Base-by-base conservation (phyloP, 2,888 invertebrate genomes). In the Trissolcus japonicus region DNA sequence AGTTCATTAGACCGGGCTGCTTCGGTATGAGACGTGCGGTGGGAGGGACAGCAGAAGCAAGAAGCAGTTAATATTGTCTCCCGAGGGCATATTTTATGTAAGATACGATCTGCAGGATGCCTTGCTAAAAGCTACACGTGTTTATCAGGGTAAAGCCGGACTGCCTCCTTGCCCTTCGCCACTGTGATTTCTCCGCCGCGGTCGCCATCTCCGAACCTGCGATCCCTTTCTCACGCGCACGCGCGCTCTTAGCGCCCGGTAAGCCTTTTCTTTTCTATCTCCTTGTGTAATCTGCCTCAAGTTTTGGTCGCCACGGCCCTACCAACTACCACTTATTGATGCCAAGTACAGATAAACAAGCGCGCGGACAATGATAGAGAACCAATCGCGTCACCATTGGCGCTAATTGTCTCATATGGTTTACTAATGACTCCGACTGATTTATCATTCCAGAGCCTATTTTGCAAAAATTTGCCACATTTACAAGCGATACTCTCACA, bases 121-220 rank as follows among this genome's bases (percentile, higher is more conserved):
- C 87, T 86, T 80, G 88, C 88, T 88, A 88, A 88, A 88, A 88
- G 88, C 87, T 88, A 88, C 88, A 88, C 88, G 85, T 88, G 88
- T 88, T 88, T 88, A 88, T 88, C 88, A 86, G 86, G 83, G 82
- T 82, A 85, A 83, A 83, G 80, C 82, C 81, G 80, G 76, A 66
- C 63, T 62, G 57, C 51, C 67, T 71, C 63, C 69, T 69, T 69
- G 72, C 76, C 80, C 82, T 81, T 81, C 82, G 82, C 79, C 79
- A 80, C 82, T 71, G 81, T 79, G 82, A 83, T 83, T 83, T 82
- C 83, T 59, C 13, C 82, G 82, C 79, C 78, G 79, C 78, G 76
- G 76, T 80, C 82, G 83, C 82, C 81, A 82, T 82, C 82, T 51
- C 68, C 50, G 25, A 59, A 7, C 71, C 60, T 69, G 55, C 55